Evolutionary conservation across 2,113 vertebrate genomes (phyloP), one percentile per base, ranked within the genome.

Genomic region (Anser brachyrhynchus): DNA sequence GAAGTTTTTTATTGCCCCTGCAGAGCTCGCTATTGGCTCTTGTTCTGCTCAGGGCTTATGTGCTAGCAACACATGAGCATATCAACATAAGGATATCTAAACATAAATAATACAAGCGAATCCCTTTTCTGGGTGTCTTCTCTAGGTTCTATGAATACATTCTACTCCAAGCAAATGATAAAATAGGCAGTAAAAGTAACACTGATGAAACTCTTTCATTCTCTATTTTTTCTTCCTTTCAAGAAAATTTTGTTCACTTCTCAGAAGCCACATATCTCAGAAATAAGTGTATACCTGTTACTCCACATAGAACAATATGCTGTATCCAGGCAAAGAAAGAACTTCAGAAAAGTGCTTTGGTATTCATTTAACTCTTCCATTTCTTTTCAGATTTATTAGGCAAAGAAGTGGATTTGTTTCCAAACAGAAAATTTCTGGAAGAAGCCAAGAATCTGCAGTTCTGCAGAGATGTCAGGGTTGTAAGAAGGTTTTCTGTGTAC

Each of bases 1-100:
- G 64, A 91, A 77, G 78, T 4, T 2, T 58, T 96, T 96, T 77
- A 80, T 90, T 88, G 79, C 51, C n/a, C 35, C 78, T 71, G 82
- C 51, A 90, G 87, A 70, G 67, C 64, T 84, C 37, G 25, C 8
- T 66, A 67, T 67, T 74, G 59, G 59, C 14, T 88, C 29, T 70
- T 57, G n/a, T 35, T 46, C 41, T 76, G 58, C 79, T 87, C 9
- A 67, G 61, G 46, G 35, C 31, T 89, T 65, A 58, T 67, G 33
- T 33, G 7, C 18, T 64, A 67, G 29, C 46, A 46, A 44, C 51
- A 74, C 10, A 22, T n/a, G 41, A 70, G 70, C 12, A 87, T 88
- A 25, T 39, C 51, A 64, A 28, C 28, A 35, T 37, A 79, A 83
- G 28, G 31, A 17, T 67, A 61, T 35, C 21, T 85, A 70, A 62